These are phyloP conservation scores for Hermaeophaga mercurialis DNA, from an alignment of 2,888 invertebrate species.

Conservation along the genomic window DNA sequence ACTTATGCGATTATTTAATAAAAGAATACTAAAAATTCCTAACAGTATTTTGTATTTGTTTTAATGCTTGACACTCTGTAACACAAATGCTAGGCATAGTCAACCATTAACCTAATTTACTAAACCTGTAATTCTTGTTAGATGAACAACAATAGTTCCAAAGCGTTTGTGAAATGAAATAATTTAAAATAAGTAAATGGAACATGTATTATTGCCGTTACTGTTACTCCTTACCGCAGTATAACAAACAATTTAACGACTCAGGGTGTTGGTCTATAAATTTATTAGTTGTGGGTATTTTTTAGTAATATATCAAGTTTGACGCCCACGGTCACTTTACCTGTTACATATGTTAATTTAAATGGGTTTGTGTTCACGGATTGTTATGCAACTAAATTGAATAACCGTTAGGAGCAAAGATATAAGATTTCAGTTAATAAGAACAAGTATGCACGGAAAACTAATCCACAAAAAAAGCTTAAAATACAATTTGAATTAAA, in stretches of 20 bases:
- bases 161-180: not conserved
- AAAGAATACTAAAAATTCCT: not conserved
- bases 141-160: not conserved
- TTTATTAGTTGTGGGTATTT: not conserved
- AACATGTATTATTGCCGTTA: not conserved
- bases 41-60: slow-evolving; percentile 2
- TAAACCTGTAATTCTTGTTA: slow-evolving; percentile 7
- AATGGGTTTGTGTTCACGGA: not conserved
- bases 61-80: not conserved
- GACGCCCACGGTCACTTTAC: not conserved
- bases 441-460: no score
- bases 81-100: not conserved
- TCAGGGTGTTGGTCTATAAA: slow-evolving; percentile 4
- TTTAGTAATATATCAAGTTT: not conserved
- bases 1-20: no score
- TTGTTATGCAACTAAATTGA: not conserved
- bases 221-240: not conserved
- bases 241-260: not conserved
- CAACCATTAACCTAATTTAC: slow-evolving; percentile 1
- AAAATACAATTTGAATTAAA: no score
- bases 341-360: slow-evolving; percentile 5
- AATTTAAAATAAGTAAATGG: not conserved
- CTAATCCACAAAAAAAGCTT: no score
- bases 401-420: not conserved
- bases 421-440: no score